These are phyloP conservation scores for Poeciliopsis turneri DNA, from an alignment of 2,797 vertebrate genomes.

Conservation along the genomic window DNA sequence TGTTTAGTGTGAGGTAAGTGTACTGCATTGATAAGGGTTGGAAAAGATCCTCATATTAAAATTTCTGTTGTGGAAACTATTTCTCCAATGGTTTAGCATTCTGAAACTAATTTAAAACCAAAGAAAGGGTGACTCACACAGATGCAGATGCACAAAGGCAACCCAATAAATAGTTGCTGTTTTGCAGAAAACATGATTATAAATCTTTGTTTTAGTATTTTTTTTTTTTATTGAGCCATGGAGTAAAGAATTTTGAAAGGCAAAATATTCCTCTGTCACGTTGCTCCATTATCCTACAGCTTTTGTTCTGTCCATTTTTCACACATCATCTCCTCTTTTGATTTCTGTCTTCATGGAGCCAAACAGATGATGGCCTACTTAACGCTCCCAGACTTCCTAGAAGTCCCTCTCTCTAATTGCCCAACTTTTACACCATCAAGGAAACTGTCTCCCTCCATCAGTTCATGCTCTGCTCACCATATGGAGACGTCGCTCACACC, in stretches of 20 bases:
- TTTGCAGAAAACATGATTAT: not conserved
- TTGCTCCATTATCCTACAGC: not conserved
- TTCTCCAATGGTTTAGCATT: not conserved
- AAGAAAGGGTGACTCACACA: not conserved
- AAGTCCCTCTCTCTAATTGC: conserved; percentile 15
- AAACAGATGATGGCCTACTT: conserved; percentile 26
- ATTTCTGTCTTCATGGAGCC: conserved; percentile 16
- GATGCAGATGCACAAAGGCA: not conserved
- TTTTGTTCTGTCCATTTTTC: conserved; percentile 24
- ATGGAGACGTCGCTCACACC: conserved; percentile 45
- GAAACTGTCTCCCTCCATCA: conserved; percentile 40
- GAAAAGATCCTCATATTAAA: not conserved
- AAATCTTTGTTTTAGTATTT: not conserved
- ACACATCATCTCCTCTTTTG: conserved; percentile 17
- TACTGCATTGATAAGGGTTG: not conserved
- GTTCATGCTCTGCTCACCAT: conserved; percentile 54
- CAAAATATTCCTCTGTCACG: not conserved
- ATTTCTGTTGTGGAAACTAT: conserved; percentile 1
- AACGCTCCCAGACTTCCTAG: conserved; percentile 42
- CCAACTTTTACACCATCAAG: conserved; percentile 38
- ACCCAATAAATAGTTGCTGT: not conserved
- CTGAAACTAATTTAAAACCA: not conserved
- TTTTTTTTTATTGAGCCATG: not conserved
- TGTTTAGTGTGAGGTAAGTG: conserved; percentile 1
- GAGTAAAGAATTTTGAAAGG: not conserved